Base-by-base conservation (phyloP, 2,888 invertebrate genomes). In the Ennomos quercinarius region DNA sequence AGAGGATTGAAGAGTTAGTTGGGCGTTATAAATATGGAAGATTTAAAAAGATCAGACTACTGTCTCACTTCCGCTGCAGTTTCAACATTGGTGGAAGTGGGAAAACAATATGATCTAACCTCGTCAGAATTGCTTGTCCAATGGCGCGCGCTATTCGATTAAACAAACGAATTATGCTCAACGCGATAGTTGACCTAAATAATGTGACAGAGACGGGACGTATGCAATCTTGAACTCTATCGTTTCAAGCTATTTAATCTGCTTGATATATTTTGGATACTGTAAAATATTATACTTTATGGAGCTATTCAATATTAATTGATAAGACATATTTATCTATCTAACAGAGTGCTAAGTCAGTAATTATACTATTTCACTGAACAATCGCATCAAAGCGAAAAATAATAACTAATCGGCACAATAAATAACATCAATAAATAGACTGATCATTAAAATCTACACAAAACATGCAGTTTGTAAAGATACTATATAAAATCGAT, bases 401-500 rank as follows among this genome's bases (percentile, higher is more conserved):
- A 49, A 39, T 12, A 10, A 48, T 37, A 27, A 38, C 35, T 35
- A 52, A 39, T 36, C 36, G 41, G 37, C 52, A 27, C 39, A 48
- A 44, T 41, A 49, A 53, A 53, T 45, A 54, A 50, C 48, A 48
- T 11, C 34, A 59, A 49, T 53, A 47, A 56, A 51, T 56, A 51
- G 38, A 40, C 36, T 53, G 51, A 45, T 12, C 13, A 35, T 53
- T 43, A 52, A 55, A 52, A 40, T 51, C 57, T 60, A 62, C 55
- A 53, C 44, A 63, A 56, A 58, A 56, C 57, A 62, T 61, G 49
- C 56, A 55, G 57, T 47, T 61, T 64, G 62, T 62, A 67, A 59
- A 64, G 41, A 64, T 57, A 60, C 67, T 68, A 66, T 67, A 69
- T 67, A 71, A 71, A 70, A 67, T 71, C 64, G 68, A 68, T 72